Conservation (phyloP, 2,797 vertebrate genomes). For the Pipistrellus pygmaeus region DNA sequence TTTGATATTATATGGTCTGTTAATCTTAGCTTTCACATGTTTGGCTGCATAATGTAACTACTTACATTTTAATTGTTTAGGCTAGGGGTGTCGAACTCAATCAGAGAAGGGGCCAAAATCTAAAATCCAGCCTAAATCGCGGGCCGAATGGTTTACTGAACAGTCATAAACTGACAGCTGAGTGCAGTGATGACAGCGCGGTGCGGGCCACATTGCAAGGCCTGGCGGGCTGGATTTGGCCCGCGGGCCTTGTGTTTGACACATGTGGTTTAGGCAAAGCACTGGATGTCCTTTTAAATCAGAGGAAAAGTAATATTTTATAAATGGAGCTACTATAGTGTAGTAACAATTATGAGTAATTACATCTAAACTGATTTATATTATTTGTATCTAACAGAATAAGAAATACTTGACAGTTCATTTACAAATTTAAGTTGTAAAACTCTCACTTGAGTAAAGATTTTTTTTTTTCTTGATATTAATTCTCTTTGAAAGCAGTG, state of each 20-base stretch:
- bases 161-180: no score
- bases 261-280: background rate
- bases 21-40: slow-evolving; percentile 43
- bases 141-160: no score
- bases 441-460: slow-evolving; percentile 5
- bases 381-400: slow-evolving; percentile 19
- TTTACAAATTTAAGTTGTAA: slow-evolving; percentile 47
- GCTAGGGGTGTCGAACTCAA: no score
- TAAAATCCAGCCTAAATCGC: no score
- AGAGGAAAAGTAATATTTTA: slow-evolving; percentile 32
- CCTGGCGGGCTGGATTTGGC: no score
- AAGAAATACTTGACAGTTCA: slow-evolving; percentile 11
- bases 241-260: no score
- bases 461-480: background rate
- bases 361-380: background rate
- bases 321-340: slow-evolving; percentile 12
- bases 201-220: no score
- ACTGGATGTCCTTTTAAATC: slow-evolving; percentile 22
- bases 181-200: no score
- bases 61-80: slow-evolving; percentile 46
- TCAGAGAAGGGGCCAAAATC: no score
- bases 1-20: slow-evolving; percentile 31
- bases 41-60: slow-evolving; percentile 3
- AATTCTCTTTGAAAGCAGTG: slow-evolving; percentile 17
- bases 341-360: slow-evolving; percentile 34